phyloP scores from a whole-genome alignment of 2,113 vertebrate genomes.

The Ammodytes marinus region DNA sequence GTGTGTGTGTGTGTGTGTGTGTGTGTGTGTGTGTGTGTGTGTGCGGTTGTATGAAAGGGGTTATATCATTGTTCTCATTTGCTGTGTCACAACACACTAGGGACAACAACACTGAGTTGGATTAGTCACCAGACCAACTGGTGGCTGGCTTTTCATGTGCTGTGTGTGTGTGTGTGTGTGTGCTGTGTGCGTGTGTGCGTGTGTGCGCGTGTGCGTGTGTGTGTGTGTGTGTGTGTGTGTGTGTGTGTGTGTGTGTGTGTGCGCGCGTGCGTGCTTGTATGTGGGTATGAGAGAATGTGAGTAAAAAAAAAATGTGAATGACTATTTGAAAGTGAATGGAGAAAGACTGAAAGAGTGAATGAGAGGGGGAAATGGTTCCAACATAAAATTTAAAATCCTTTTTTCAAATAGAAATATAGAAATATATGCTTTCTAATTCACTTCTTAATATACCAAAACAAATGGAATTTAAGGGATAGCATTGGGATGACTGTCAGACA shows the following conservation, averaged over 20 bases:
- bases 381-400: no score
- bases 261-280: neutral
- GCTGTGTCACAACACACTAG: constrained; percentile 59
- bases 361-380: neutral
- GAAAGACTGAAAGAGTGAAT: constrained; percentile 31
- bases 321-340: constrained; percentile 3
- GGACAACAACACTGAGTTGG: constrained; percentile 32
- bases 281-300: neutral
- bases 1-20: no score
- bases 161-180: neutral
- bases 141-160: constrained; percentile 10
- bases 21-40: neutral
- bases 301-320: constrained; percentile 7
- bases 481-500: no score
- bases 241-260: neutral
- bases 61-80: constrained; percentile 36
- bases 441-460: no score
- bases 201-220: constrained; percentile 6
- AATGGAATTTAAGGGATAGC: no score
- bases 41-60: neutral
- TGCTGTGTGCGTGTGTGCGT: constrained; percentile 7
- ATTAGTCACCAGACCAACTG: constrained; percentile 54
- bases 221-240: neutral
- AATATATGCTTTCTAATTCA: no score
- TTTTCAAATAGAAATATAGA: no score